These are phyloP conservation scores for Pogonomyrmex californicus DNA, from an alignment of 1,140 invertebrate species.

Conservation along the genomic window DNA sequence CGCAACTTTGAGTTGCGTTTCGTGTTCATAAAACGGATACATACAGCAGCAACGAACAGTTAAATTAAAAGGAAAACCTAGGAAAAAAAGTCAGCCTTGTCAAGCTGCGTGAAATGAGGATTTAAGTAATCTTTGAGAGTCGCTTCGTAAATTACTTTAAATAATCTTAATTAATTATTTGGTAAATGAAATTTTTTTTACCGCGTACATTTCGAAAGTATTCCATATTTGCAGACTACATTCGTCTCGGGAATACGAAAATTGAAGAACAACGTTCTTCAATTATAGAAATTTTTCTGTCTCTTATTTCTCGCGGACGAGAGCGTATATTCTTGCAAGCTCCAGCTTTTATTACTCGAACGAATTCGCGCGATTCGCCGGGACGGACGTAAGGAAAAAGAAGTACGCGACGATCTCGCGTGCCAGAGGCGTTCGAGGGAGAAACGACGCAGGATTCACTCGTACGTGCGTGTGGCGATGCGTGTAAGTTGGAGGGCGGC, in stretches of 20 bases:
- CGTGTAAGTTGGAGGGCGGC: conserved; percentile 72
- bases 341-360: neutral
- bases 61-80: neutral
- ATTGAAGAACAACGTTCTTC: neutral
- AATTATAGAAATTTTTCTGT: neutral
- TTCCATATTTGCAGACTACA: neutral
- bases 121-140: neutral
- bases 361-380: neutral
- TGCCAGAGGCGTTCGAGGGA: conserved; percentile 3
- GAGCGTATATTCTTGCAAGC: neutral
- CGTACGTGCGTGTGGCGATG: conserved; percentile 65
- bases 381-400: neutral
- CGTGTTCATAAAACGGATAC: conserved; percentile 20
- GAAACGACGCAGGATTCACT: conserved; percentile 66
- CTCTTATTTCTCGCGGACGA: neutral
- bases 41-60: neutral
- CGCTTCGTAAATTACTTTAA: neutral
- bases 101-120: neutral
- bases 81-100: neutral
- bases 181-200: neutral
- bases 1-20: conserved; percentile 35
- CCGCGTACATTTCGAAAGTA: neutral
- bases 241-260: neutral
- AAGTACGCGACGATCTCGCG: neutral
- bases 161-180: conserved; percentile 1